Percentiles rank a stretch among this genome's conserved stretches.
phyloP scores from a whole-genome alignment of 2,797 vertebrate genomes.

The Echiichthys vipera region DNA sequence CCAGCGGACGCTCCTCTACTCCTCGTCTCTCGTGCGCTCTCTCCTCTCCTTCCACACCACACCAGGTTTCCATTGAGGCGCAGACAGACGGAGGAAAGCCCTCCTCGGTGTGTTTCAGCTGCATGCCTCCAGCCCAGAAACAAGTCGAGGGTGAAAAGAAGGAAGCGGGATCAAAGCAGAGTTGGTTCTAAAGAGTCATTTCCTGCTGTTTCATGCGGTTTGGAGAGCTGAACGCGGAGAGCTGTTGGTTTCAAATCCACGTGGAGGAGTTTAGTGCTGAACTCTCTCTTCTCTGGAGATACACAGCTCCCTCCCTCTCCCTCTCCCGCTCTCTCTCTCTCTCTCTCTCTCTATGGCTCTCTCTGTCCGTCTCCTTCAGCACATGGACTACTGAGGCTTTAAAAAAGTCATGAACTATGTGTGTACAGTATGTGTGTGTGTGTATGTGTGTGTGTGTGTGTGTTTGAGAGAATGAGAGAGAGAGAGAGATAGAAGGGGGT shows the following conservation, averaged over 20 bases:
- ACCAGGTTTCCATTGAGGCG: slow-evolving; percentile 67
- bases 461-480: too few relatives aligned
- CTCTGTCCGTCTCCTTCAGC: slow-evolving; percentile 51
- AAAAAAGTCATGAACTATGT: slow-evolving; percentile 60
- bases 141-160: slow-evolving; percentile 2
- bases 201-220: slow-evolving; percentile 42
- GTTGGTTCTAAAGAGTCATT: slow-evolving; percentile 44
- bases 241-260: slow-evolving; percentile 47
- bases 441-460: slow-evolving; percentile 58
- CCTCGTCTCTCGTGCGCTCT: slow-evolving; percentile 43
- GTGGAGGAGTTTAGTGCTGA: slow-evolving; percentile 44
- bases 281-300: slow-evolving; percentile 55
- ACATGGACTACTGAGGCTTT: slow-evolving; percentile 57
- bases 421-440: slow-evolving; percentile 16
- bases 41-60: slow-evolving; percentile 42
- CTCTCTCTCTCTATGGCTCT: slow-evolving; percentile 34
- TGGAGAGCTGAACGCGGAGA: slow-evolving; percentile 20
- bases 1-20: slow-evolving; percentile 40
- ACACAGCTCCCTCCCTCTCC: slow-evolving; percentile 47
- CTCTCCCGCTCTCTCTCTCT: slow-evolving; percentile 33
- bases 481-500: not conserved
- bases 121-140: slow-evolving; percentile 58
- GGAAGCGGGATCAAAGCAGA: slow-evolving; percentile 10
- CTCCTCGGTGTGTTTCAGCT: slow-evolving; percentile 53
- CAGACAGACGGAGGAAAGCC: slow-evolving; percentile 56